A percentile compares a stretch with the other conserved stretches of the same genome.
phyloP scores from a whole-genome alignment of 2,113 vertebrate genomes.

The Grammomys dolichurus region DNA sequence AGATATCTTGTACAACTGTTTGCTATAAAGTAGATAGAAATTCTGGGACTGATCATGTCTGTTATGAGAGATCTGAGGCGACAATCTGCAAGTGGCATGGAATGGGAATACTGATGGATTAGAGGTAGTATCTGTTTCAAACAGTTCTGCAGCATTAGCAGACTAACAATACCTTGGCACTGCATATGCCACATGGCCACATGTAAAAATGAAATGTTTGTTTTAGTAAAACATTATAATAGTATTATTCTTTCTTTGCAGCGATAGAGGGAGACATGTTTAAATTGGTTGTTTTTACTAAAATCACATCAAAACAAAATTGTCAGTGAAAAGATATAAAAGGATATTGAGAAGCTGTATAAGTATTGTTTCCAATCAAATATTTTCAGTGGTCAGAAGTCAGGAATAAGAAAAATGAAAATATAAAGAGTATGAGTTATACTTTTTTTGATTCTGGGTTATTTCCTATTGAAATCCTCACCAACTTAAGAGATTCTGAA shows the following conservation, averaged over 20 bases:
- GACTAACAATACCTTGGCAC: conserved; percentile 66
- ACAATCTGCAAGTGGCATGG: conserved; percentile 80
- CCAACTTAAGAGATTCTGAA: not conserved
- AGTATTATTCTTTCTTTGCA: not conserved
- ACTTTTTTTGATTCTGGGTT: not conserved
- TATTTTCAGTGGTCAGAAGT: not conserved
- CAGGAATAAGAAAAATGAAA: not conserved
- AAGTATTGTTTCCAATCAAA: not conserved
- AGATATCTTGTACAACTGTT: conserved; percentile 70
- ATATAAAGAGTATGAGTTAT: not conserved
- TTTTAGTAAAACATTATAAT: not conserved
- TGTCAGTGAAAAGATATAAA: not conserved
- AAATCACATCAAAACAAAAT: not conserved
- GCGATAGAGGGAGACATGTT: not conserved
- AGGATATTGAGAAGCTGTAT: not conserved
- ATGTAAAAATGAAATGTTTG: conserved; percentile 63
- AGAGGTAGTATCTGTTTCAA: conserved; percentile 75
- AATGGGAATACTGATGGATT: conserved; percentile 75
- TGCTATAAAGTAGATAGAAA: conserved; percentile 71
- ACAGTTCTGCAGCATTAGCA: conserved; percentile 66
- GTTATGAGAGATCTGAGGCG: conserved; percentile 82
- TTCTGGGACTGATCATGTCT: conserved; percentile 79
- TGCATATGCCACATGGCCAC: conserved; percentile 58
- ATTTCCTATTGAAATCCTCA: conserved; percentile 21
- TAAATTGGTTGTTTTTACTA: not conserved